phyloP scores from a whole-genome alignment of 2,888 invertebrate genomes.

The Fragum fragum region DNA sequence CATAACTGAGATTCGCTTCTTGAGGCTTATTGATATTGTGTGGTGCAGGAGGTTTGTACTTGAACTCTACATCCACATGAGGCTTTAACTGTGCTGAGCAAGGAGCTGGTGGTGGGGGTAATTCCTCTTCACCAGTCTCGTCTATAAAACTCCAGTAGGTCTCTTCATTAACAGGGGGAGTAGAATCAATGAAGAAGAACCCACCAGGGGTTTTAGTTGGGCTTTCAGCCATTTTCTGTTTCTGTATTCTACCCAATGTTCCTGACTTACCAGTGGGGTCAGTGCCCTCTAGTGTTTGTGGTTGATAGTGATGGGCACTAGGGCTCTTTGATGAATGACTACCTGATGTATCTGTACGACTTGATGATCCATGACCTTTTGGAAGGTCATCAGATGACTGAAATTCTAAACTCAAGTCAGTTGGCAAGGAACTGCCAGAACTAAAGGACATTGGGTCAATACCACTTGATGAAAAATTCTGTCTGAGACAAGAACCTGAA shows the following conservation, averaged over 20 bases:
- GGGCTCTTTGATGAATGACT: neutral
- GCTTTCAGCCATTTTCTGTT: neutral
- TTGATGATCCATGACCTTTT: too few species aligned
- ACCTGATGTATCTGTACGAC: neutral
- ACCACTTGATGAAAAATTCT: constrained; percentile 11
- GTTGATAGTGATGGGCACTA: neutral
- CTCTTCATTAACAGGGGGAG: neutral
- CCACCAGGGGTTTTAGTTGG: neutral
- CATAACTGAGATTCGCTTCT: neutral
- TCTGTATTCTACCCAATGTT: neutral
- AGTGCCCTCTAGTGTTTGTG: neutral
- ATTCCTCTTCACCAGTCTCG: constrained; percentile 9
- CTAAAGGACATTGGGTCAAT: neutral
- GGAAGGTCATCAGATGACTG: neutral
- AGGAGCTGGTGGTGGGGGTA: constrained; percentile 48
- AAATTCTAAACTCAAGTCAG: neutral
- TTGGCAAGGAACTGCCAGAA: neutral
- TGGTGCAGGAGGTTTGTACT: constrained; percentile 35
- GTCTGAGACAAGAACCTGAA: neutral
- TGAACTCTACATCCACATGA: constrained; percentile 36
- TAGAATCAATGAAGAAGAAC: constrained; percentile 13
- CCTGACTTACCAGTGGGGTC: constrained; percentile 11
- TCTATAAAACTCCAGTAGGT: constrained; percentile 1
- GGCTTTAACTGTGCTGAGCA: constrained; percentile 40
- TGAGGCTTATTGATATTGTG: neutral